Evolutionary conservation across 2,888 invertebrate species (phyloP).

Genomic region (Gryllus longicercus): DNA sequence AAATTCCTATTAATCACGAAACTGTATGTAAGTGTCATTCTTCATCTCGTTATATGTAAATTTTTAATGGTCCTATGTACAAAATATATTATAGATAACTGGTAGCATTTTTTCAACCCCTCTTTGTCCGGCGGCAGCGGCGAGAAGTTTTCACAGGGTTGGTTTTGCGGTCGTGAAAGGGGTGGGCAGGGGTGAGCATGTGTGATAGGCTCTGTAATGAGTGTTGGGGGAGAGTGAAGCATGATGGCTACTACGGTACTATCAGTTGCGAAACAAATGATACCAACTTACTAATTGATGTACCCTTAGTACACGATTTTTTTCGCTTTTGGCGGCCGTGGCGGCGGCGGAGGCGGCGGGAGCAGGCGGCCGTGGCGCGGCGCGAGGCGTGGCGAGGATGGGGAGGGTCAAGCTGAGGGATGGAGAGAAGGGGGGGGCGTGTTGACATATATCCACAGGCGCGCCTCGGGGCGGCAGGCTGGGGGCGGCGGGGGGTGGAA

Average conservation of each 20-base stretch:
- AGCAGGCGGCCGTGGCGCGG: background rate
- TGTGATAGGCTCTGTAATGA: constrained; percentile 25
- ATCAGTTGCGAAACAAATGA: constrained; percentile 34
- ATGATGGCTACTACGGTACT: constrained; percentile 28
- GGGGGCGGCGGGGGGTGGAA: background rate
- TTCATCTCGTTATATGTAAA: constrained; percentile 20
- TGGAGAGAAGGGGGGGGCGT: background rate
- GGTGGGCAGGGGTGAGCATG: background rate
- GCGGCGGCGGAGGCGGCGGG: background rate
- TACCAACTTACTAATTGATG: constrained; percentile 37
- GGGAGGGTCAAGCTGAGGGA: constrained; percentile 1
- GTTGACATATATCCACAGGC: background rate
- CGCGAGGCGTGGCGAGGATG: background rate
- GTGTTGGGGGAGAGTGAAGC: constrained; percentile 26
- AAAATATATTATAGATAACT: constrained; percentile 17
- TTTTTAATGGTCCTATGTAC: constrained; percentile 17
- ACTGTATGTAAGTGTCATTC: constrained; percentile 28
- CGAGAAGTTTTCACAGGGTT: constrained; percentile 18
- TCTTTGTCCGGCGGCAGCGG: background rate
- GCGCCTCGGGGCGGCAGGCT: background rate
- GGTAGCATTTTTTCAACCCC: constrained; percentile 17
- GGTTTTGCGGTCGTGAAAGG: constrained; percentile 18
- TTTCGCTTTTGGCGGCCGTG: constrained; percentile 9
- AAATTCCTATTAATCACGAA: constrained; percentile 17
- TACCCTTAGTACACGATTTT: constrained; percentile 21